Evolutionary conservation across 2,888 invertebrate species (phyloP).

Genomic region (Athetis lepigone): DNA sequence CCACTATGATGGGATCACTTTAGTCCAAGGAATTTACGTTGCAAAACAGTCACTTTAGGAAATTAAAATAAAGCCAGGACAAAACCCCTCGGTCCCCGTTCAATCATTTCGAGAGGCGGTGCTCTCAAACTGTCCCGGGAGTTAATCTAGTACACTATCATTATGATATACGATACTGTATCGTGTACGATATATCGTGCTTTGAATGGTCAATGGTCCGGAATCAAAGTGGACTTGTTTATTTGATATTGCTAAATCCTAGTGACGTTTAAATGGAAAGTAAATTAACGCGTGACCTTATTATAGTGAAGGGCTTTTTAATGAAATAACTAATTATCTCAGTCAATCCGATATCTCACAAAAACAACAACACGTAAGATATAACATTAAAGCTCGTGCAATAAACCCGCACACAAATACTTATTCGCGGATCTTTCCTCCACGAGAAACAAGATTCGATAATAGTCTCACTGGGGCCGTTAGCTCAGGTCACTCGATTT

Average conservation of each 20-base stretch:
- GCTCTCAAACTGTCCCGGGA: slow-evolving; percentile 83
- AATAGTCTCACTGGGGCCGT: slow-evolving; percentile 80
- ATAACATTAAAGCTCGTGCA: slow-evolving; percentile 58
- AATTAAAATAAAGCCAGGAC: slow-evolving; percentile 88
- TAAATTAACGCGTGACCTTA: neutral
- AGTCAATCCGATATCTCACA: neutral
- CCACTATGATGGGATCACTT: slow-evolving; percentile 73
- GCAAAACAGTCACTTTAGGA: slow-evolving; percentile 89
- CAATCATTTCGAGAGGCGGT: slow-evolving; percentile 88
- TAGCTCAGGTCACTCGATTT: slow-evolving; percentile 79
- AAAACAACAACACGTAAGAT: slow-evolving; percentile 26
- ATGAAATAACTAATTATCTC: neutral
- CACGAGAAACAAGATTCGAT: slow-evolving; percentile 76
- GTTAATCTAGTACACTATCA: slow-evolving; percentile 79
- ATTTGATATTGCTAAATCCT: no score
- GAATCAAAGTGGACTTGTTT: neutral
- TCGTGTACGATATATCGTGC: slow-evolving; percentile 56
- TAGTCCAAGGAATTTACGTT: slow-evolving; percentile 82
- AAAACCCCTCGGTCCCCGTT: slow-evolving; percentile 88
- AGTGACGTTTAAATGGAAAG: no score
- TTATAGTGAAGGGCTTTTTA: neutral
- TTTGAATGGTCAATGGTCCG: neutral
- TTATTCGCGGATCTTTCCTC: slow-evolving; percentile 71
- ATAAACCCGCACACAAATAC: slow-evolving; percentile 71
- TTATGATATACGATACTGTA: slow-evolving; percentile 70